Evolutionary conservation across 2,797 vertebrate genomes (phyloP).

Genomic region (Melanitta fusca): DNA sequence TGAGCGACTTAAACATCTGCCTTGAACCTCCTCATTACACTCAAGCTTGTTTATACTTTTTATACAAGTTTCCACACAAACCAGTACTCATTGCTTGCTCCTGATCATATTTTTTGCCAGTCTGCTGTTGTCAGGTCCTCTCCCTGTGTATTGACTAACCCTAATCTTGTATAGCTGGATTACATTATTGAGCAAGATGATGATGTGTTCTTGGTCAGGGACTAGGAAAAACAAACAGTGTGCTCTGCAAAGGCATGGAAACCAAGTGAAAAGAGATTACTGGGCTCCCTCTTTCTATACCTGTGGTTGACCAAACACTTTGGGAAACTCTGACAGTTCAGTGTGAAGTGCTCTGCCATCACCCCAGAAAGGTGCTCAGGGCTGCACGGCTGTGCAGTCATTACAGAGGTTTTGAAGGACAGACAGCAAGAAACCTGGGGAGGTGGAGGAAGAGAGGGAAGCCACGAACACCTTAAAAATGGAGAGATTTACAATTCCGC

Average conservation of each 20-base stretch:
- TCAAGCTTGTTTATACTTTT: neutral
- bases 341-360: accelerated
- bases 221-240: neutral
- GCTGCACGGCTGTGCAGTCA: neutral
- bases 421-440: neutral
- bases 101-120: neutral
- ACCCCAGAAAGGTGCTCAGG: accelerated
- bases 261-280: neutral
- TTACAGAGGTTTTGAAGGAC: neutral
- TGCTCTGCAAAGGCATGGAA: neutral
- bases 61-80: neutral
- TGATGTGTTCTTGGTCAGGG: neutral
- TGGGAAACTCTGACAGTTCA: neutral
- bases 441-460: constrained; percentile 8
- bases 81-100: neutral
- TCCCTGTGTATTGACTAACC: too few relatives aligned
- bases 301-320: neutral
- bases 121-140: neutral
- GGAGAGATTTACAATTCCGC: constrained; percentile 21
- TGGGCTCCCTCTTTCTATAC: neutral
- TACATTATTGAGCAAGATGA: neutral
- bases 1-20: neutral
- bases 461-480: neutral
- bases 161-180: neutral
- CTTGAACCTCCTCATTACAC: neutral